These are phyloP conservation scores for Agonopterix arenella DNA, from an alignment of 2,888 invertebrate species.

Conservation along the genomic window DNA sequence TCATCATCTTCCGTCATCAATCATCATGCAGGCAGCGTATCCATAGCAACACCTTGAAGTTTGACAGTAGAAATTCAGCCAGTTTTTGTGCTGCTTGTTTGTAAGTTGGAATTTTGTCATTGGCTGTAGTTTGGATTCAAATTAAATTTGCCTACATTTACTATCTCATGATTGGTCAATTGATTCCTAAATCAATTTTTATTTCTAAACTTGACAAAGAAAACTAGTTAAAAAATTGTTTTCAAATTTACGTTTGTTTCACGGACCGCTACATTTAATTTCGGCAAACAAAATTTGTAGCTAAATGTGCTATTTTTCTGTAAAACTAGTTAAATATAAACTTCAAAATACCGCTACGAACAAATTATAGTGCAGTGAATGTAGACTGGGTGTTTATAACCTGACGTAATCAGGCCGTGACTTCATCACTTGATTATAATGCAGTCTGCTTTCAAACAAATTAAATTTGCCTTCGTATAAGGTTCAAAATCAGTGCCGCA, in stretches of 20 bases:
- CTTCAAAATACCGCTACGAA: conserved; percentile 5
- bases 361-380: conserved; percentile 15
- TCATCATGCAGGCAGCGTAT: conserved; percentile 14
- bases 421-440: conserved; percentile 45
- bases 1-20: too few relatives aligned
- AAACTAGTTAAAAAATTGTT: conserved; percentile 1
- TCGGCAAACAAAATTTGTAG: conserved; percentile 9
- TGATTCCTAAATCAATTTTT: not conserved
- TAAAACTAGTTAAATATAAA: not conserved
- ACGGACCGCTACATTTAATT: conserved; percentile 8
- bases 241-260: conserved; percentile 14
- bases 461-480: conserved; percentile 31
- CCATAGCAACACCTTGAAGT: conserved; percentile 32
- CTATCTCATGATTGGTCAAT: too few relatives aligned
- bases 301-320: conserved; percentile 3
- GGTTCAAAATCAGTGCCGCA: conserved; percentile 21
- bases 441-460: conserved; percentile 35
- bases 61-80: conserved; percentile 10
- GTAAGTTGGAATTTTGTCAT: not conserved
- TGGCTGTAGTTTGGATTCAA: not conserved
- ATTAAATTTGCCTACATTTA: too few relatives aligned
- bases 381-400: conserved; percentile 12
- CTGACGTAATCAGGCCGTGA: conserved; percentile 69
- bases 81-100: conserved; percentile 3
- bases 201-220: not conserved